These are phyloP conservation scores for Pristionchus exspectatus DNA, from an alignment of 2,888 invertebrate genomes.

Conservation along the genomic window DNA sequence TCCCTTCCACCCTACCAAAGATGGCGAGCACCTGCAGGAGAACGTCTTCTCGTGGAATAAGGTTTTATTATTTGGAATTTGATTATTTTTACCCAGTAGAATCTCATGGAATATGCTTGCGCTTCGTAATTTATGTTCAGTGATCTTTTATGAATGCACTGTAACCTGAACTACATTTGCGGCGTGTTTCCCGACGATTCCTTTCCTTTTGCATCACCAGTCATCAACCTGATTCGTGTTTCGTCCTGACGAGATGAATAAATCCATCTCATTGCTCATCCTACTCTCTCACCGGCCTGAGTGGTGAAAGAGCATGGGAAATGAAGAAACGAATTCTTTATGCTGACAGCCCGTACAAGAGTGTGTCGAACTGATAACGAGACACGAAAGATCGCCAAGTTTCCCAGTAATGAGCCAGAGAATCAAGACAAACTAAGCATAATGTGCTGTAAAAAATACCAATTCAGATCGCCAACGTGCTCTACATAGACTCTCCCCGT, in stretches of 20 bases:
- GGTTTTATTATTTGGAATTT: conserved; percentile 60
- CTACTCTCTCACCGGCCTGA: too few species aligned
- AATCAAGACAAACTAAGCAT: neutral
- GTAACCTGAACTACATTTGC: too few species aligned
- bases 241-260: neutral
- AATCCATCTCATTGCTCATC: too few species aligned
- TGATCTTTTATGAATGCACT: too few species aligned
- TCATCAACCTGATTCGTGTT: neutral
- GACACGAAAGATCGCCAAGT: neutral
- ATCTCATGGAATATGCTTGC: too few species aligned
- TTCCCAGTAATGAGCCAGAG: neutral
- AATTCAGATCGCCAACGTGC: conserved; percentile 79
- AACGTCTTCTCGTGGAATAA: conserved; percentile 78
- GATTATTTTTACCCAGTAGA: too few species aligned
- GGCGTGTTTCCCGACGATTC: neutral
- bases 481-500: conserved; percentile 81
- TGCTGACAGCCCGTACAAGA: too few species aligned
- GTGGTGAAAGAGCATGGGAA: too few species aligned
- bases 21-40: conserved; percentile 67
- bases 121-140: too few species aligned
- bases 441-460: neutral
- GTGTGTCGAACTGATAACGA: neutral
- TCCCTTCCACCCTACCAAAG: conserved; percentile 76
- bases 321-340: too few species aligned
- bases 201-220: neutral